These are phyloP conservation scores for Psittacara wagleri DNA, from an alignment of 2,113 vertebrate genomes.

Conservation along the genomic window DNA sequence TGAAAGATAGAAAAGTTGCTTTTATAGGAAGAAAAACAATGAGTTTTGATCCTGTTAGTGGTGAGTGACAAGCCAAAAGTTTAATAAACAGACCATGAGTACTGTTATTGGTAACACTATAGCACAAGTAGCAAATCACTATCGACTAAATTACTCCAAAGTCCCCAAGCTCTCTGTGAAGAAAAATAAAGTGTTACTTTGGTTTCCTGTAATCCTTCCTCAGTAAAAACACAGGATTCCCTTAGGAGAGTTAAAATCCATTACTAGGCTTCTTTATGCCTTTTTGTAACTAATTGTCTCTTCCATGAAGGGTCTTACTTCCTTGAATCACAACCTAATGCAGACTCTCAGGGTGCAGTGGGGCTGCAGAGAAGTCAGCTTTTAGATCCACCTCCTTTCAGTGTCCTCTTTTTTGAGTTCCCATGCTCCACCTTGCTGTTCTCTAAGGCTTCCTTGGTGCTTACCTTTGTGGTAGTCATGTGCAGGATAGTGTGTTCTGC, in stretches of 20 bases:
- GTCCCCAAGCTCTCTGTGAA: conserved; percentile 65
- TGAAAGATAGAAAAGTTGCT: conserved; percentile 48
- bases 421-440: not conserved
- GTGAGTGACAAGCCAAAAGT: conserved; percentile 33
- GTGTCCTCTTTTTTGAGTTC: not conserved
- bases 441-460: not conserved
- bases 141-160: conserved; percentile 52
- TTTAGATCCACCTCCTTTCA: not conserved
- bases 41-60: conserved; percentile 41
- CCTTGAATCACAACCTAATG: not conserved
- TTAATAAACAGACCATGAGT: conserved; percentile 32
- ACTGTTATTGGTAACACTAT: conserved; percentile 60
- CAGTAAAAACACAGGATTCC: conserved; percentile 73
- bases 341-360: not conserved
- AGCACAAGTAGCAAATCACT: conserved; percentile 70
- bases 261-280: conserved; percentile 53
- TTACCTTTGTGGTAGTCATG: rapidly evolving
- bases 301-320: not conserved
- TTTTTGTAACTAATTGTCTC: conserved; percentile 33
- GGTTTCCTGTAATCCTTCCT: conserved; percentile 80
- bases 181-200: conserved; percentile 77
- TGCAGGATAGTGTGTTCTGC: not conserved
- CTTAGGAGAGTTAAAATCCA: conserved; percentile 65
- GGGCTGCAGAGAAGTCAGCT: not conserved
- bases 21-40: conserved; percentile 38